These are phyloP conservation scores for Nanorana parkeri DNA, from an alignment of 2,113 vertebrate genomes.

Conservation along the genomic window DNA sequence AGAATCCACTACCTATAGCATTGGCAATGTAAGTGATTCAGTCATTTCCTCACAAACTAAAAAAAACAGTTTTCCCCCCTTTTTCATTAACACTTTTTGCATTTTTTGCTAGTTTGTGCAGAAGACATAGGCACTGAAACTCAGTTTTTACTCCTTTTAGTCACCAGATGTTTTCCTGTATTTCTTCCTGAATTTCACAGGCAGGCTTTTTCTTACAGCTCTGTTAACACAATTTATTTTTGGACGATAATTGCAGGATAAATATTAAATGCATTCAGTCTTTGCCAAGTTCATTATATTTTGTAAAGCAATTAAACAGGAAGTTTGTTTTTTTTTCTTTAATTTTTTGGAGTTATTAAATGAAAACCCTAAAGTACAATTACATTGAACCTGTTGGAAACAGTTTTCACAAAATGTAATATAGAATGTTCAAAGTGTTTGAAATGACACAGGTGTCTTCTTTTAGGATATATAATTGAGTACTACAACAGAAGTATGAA, in stretches of 20 bases:
- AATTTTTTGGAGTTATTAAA: constrained; percentile 1
- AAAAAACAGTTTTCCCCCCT: no score
- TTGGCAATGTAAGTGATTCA: no score
- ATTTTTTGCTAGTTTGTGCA: neutral
- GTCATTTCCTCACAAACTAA: no score
- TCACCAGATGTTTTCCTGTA: constrained; percentile 36
- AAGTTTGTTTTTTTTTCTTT: neutral
- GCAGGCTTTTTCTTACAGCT: constrained; percentile 13
- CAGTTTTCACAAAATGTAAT: constrained; percentile 13
- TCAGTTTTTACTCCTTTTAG: neutral
- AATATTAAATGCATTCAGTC: constrained; percentile 40
- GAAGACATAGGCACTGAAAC: neutral
- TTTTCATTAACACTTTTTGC: neutral
- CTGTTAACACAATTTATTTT: constrained; percentile 28
- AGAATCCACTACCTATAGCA: no score
- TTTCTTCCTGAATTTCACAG: constrained; percentile 23
- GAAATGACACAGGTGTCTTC: constrained; percentile 43
- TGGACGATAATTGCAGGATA: neutral
- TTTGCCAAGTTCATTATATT: constrained; percentile 40
- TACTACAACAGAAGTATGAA: constrained; percentile 31
- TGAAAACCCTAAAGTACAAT: neutral
- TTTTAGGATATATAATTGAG: constrained; percentile 27
- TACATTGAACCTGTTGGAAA: neutral
- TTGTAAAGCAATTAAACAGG: constrained; percentile 41
- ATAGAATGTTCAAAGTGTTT: constrained; percentile 21